These are phyloP conservation scores for Strix uralensis DNA, from an alignment of 2,113 vertebrate species.

Conservation along the genomic window DNA sequence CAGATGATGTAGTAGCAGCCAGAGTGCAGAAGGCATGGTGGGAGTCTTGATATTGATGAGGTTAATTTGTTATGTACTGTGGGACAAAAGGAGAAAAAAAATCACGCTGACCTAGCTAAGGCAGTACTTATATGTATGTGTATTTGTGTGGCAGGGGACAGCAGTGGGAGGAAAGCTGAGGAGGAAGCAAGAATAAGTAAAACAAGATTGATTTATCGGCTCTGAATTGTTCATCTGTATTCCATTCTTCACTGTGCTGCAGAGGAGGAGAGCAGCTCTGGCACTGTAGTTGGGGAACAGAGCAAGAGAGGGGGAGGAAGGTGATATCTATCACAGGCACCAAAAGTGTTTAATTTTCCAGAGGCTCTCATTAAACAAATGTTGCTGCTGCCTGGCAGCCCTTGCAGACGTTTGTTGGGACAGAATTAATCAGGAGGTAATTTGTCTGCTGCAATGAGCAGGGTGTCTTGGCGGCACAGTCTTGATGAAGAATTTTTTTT, in stretches of 20 bases:
- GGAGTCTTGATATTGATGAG: slow-evolving; percentile 14
- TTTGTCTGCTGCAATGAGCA: slow-evolving; percentile 40
- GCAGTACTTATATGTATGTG: background rate
- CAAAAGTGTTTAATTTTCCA: slow-evolving; percentile 61
- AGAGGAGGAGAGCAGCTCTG: slow-evolving; percentile 39
- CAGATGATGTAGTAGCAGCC: background rate
- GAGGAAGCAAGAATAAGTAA: slow-evolving; percentile 16
- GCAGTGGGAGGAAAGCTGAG: slow-evolving; percentile 26
- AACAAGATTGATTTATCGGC: slow-evolving; percentile 35
- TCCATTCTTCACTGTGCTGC: slow-evolving; percentile 22
- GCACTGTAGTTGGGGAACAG: background rate
- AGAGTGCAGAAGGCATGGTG: background rate
- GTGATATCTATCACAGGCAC: slow-evolving; percentile 48
- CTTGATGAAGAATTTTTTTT: background rate
- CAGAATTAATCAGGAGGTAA: slow-evolving; percentile 59
- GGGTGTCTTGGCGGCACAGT: background rate
- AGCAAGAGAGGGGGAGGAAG: background rate
- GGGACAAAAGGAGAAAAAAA: background rate
- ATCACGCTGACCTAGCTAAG: background rate
- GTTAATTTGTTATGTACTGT: background rate
- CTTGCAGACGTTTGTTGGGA: slow-evolving; percentile 51
- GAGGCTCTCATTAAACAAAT: slow-evolving; percentile 69
- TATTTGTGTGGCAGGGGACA: slow-evolving; percentile 8
- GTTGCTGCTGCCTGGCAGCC: slow-evolving; percentile 52
- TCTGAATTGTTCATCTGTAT: slow-evolving; percentile 48